Base-by-base conservation (phyloP, 2,113 vertebrate genomes). In the Solenodon paradoxus region DNA sequence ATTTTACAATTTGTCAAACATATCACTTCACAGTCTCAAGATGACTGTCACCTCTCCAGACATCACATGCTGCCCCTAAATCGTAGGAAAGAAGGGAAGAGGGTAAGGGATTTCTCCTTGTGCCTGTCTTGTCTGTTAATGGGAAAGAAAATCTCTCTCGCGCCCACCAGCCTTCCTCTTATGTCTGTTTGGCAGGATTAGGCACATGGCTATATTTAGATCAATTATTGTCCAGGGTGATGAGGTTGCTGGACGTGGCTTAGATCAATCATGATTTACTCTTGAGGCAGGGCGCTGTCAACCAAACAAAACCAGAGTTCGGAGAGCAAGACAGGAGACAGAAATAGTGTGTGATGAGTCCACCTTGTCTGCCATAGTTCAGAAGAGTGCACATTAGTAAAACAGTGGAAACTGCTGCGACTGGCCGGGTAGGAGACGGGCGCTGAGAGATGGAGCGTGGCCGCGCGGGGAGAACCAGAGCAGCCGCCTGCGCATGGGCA, bases 31-130 rank as follows among this genome's bases (percentile, higher is more conserved):
- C 38, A 26, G 59, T 47, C 61, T 35, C 78, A 88, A 77, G 0
- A 45, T n/a, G 66, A 40, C 53, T 72, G 85, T 81, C 92, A 78
- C 0, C 42, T 32, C 61, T 89, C 94, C 82, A 49, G 35, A 87
- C 71, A 90, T 83, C 81, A 71, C 81, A 42, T 38, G 55, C n/a
- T 63, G 20, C 26, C 16, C 68, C 22, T 42, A 4, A 2, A 45
- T 3, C 28, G 32, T 3, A 82, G 55, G 22, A 88, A 71, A 61
- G 45, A 53, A 49, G 0, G 26, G 38, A 63, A 45, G 30, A 45
- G 7, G 42, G 51, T 6, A 68, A 51, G 35, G 3, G 5, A 15
- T 28, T 26, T 22, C 30, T 59, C 51, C 30, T 77, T 49, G 15
- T 57, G 10, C 49, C 40, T 22, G 51, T 16, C 59, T 35, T 26